A percentile compares a stretch with the other conserved stretches of the same genome.
phyloP scores from a whole-genome alignment of 2,797 vertebrate genomes.

The Phalloptychus januarius region DNA sequence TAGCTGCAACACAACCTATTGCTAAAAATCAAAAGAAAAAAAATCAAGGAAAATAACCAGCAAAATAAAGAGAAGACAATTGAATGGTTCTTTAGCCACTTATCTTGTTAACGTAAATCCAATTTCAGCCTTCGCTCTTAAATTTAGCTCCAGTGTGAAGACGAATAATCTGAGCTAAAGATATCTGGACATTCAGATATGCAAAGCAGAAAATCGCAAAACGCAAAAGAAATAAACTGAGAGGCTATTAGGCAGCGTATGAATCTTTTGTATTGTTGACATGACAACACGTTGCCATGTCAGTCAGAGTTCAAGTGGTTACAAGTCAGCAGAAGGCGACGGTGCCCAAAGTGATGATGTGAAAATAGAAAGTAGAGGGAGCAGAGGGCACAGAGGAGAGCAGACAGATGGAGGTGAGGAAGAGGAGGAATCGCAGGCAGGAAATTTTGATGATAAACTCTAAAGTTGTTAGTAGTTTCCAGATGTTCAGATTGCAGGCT shows the following conservation, averaged over 20 bases:
- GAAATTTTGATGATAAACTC: neutral
- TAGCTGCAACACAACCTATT: slow-evolving; percentile 16
- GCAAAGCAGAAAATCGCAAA: neutral
- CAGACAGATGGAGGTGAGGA: slow-evolving; percentile 1
- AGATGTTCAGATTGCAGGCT: neutral
- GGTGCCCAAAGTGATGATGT: slow-evolving; percentile 5
- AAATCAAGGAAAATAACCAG: slow-evolving; percentile 26
- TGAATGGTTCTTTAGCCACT: slow-evolving; percentile 52
- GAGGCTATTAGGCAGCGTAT: slow-evolving; percentile 43
- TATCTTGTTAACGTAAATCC: slow-evolving; percentile 26
- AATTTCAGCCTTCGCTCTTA: neutral
- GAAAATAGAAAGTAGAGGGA: neutral
- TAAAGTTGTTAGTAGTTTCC: slow-evolving; percentile 12
- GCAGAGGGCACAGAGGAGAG: neutral
- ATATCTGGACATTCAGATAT: neutral
- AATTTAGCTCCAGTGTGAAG: neutral
- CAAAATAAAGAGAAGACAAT: slow-evolving; percentile 30
- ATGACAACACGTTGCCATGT: slow-evolving; percentile 55
- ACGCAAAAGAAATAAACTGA: slow-evolving; percentile 13
- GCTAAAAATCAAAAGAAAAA: neutral
- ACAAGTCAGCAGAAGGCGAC: slow-evolving; percentile 36
- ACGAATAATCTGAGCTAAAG: slow-evolving; percentile 4
- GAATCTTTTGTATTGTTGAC: slow-evolving; percentile 42
- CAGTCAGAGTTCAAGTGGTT: slow-evolving; percentile 48
- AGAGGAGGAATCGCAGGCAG: slow-evolving; percentile 6